Evolutionary conservation across 2,888 invertebrate genomes (phyloP).

Genomic region (Andrena fulva): DNA sequence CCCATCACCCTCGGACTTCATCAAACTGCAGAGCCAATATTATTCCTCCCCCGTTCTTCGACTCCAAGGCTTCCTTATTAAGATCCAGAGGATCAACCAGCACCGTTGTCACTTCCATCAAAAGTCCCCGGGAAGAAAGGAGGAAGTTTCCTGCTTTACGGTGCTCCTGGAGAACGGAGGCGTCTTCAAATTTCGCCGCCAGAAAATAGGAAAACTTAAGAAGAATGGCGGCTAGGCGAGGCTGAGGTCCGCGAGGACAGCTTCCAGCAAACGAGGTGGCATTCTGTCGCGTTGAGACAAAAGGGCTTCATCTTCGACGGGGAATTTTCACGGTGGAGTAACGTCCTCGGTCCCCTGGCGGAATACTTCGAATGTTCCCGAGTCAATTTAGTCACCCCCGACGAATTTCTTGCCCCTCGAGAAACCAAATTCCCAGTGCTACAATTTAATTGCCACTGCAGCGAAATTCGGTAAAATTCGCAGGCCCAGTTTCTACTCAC

Average conservation of each 20-base stretch:
- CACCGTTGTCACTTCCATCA: not conserved
- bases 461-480: too few relatives aligned
- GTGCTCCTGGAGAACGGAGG: not conserved
- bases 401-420: too few relatives aligned
- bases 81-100: not conserved
- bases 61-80: not conserved
- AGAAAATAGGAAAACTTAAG: conserved; percentile 2
- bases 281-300: conserved; percentile 1
- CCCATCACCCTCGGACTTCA: too few relatives aligned
- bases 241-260: not conserved
- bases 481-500: too few relatives aligned
- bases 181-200: not conserved
- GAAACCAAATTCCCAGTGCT: too few relatives aligned
- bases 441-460: too few relatives aligned
- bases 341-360: too few relatives aligned
- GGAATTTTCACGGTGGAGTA: not conserved
- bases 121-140: not conserved
- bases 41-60: too few relatives aligned
- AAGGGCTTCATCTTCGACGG: conserved; percentile 4
- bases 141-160: not conserved
- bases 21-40: too few relatives aligned
- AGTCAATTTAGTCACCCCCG: too few relatives aligned
- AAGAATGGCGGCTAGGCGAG: not conserved
- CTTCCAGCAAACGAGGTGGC: not conserved
- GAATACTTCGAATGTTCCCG: too few relatives aligned